Base-by-base conservation (phyloP, 2,797 vertebrate genomes). In the Mormyrops attenuatus region DNA sequence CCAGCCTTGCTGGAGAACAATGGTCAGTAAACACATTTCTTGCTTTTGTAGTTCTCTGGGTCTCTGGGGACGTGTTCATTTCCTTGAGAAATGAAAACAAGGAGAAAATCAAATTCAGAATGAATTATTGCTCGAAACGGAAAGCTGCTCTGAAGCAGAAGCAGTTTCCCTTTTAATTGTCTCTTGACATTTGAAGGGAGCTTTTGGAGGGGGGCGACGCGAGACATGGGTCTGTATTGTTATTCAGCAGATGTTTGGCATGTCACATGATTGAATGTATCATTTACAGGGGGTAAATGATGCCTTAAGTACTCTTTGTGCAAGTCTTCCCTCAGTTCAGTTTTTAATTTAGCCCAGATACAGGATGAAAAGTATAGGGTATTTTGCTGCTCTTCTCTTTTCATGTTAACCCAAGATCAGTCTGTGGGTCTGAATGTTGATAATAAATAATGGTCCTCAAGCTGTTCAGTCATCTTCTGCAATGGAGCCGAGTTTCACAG, bases 111-210 rank as follows among this genome's bases (percentile, higher is more conserved):
- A 73, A 88, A 82, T 55, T 88, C 69, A 22, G 47, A 55, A 49
- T 87, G 53, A 90, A 88, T 90, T 80, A 90, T 88, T 38, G 2
- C 66, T 49, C 22, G 11, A 52, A 6, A 73, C 22, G 69, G 38
- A 82, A 52, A 84, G 63, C 15, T 57, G 53, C 69, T 60, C 47
- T n/a, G 77, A 26, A 26, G 87, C 5, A 69, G 89, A 30, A 30
- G 57, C 22, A 44, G 22, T 88, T 88, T 88, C 77, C 87, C 17
- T 44, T 90, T 88, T 85, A 88, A 88, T 88, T 85, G 60, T 53
- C 26, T 53, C 26, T 41, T 15, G 8, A 26, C 87, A 49, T 90
- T 85, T 90, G 69, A 41, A 90, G 22, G n/a, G 8, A 38, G 49
- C 80, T 57, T 55, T 89, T 86, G 30, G 41, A 52, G 26, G 13